These are phyloP conservation scores for Mycalesis mineus DNA, from an alignment of 2,888 invertebrate species.

Conservation along the genomic window DNA sequence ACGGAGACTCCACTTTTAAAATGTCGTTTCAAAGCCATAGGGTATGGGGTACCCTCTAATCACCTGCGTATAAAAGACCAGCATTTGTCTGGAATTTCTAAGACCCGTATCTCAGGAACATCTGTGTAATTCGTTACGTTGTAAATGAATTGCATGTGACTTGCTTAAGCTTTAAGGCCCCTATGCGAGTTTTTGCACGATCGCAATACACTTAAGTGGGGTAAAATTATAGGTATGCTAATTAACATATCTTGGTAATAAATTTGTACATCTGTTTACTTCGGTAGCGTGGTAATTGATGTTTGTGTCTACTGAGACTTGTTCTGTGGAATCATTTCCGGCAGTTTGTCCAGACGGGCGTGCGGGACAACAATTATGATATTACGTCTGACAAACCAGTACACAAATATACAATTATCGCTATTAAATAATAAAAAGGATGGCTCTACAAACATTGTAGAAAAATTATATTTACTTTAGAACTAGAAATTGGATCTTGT, in stretches of 20 bases:
- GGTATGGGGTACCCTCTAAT: conserved; percentile 19
- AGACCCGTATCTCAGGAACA: conserved; percentile 35
- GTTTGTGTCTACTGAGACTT: neutral
- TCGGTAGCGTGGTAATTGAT: neutral
- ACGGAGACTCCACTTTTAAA: conserved; percentile 51
- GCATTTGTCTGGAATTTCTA: conserved; percentile 36
- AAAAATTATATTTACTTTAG: too few species aligned
- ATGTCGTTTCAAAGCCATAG: conserved; percentile 38
- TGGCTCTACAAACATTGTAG: too few species aligned
- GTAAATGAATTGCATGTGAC: conserved; percentile 11
- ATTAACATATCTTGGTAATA: conserved; percentile 12
- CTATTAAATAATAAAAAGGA: too few species aligned
- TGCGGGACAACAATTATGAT: neutral
- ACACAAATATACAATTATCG: neutral
- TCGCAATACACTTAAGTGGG: conserved; percentile 2
- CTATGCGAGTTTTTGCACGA: conserved; percentile 16
- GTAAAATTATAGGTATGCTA: conserved; percentile 13
- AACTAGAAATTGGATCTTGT: too few species aligned
- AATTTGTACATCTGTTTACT: conserved; percentile 16
- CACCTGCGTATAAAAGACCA: conserved; percentile 18
- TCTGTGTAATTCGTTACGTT: conserved; percentile 20
- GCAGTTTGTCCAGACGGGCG: neutral
- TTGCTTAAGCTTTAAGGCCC: conserved; percentile 23
- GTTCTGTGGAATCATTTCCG: neutral
- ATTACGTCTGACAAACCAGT: neutral